A percentile compares a stretch with the other conserved stretches of the same genome.
Evolutionary conservation across 2,888 invertebrate species (phyloP).

Genomic region (Sisyra nigra): DNA sequence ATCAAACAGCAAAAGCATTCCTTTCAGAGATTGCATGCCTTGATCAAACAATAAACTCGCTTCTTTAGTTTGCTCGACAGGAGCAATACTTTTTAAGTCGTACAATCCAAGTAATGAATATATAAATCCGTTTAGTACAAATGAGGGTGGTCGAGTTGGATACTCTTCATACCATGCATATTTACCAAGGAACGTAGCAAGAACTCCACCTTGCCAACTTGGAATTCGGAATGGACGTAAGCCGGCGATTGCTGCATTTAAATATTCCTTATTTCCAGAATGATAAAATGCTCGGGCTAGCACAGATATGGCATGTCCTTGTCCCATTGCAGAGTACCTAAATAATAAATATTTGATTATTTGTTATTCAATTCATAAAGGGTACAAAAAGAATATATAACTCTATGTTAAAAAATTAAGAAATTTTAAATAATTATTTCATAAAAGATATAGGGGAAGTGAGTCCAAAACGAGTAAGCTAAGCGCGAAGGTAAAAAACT

Average conservation of each 20-base stretch:
- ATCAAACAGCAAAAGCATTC: slow-evolving; percentile 79
- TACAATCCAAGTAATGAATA: slow-evolving; percentile 92
- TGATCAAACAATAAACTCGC: slow-evolving; percentile 64
- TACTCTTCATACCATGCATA: slow-evolving; percentile 97
- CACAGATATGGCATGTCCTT: slow-evolving; percentile 94
- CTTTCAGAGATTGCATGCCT: slow-evolving; percentile 75
- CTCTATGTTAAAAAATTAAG: too few relatives aligned
- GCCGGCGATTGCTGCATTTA: slow-evolving; percentile 68
- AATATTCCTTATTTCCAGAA: slow-evolving; percentile 59
- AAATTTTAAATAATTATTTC: too few relatives aligned
- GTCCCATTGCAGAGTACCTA: slow-evolving; percentile 95
- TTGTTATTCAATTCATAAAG: too few relatives aligned
- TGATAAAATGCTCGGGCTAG: slow-evolving; percentile 78
- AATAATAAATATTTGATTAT: too few relatives aligned
- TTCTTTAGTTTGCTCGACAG: slow-evolving; percentile 44
- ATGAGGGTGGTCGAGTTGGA: slow-evolving; percentile 86
- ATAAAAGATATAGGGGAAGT: too few relatives aligned
- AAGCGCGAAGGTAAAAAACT: too few relatives aligned
- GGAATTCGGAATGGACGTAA: slow-evolving; percentile 61
- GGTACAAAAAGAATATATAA: too few relatives aligned
- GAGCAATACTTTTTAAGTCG: slow-evolving; percentile 74
- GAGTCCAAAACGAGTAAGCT: too few relatives aligned
- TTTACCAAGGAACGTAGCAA: slow-evolving; percentile 70
- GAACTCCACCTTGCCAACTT: slow-evolving; percentile 64
- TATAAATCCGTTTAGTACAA: slow-evolving; percentile 96